Conservation (phyloP, 1,140 invertebrate species). For the Sesamia nonagrioides region DNA sequence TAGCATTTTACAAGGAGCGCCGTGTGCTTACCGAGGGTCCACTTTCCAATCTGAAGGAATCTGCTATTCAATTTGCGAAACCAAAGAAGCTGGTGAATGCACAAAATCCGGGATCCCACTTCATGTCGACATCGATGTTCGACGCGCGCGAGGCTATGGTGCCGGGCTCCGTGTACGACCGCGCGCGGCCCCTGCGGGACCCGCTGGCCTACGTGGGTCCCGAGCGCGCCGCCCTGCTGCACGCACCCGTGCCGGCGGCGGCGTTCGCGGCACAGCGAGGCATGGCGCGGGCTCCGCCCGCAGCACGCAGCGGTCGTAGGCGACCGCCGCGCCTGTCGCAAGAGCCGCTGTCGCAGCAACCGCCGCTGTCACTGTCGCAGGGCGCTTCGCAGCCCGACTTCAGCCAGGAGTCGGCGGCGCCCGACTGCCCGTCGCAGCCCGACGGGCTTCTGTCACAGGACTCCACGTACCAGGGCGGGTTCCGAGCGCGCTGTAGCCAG, state of each 20-base stretch:
- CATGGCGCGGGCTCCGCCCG: slow-evolving; percentile 63
- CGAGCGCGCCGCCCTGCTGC: slow-evolving; percentile 93
- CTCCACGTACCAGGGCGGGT: slow-evolving; percentile 95
- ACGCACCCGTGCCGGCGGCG: slow-evolving; percentile 95
- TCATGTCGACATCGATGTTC: slow-evolving; percentile 98
- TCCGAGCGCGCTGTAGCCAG: slow-evolving; percentile 89
- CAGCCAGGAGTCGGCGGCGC: slow-evolving; percentile 95
- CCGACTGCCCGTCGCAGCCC: slow-evolving; percentile 97
- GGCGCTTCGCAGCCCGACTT: slow-evolving; percentile 94
- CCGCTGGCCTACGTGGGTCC: slow-evolving; percentile 97
- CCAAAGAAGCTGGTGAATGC: slow-evolving; percentile 98
- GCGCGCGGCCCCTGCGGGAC: slow-evolving; percentile 89
- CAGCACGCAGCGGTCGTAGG: slow-evolving; percentile 55
- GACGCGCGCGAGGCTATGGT: slow-evolving; percentile 96
- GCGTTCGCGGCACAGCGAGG: slow-evolving; percentile 88
- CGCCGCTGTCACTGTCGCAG: slow-evolving; percentile 91
- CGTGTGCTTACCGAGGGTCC: slow-evolving; percentile 99
- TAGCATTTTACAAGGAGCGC: slow-evolving; percentile 99
- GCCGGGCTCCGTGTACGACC: slow-evolving; percentile 91
- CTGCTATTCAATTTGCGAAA: slow-evolving; percentile 98
- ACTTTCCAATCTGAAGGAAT: slow-evolving; percentile 98
- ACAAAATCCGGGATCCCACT: slow-evolving; percentile 98
- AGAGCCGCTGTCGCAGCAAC: slow-evolving; percentile 90
- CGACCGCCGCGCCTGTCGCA: slow-evolving; percentile 83
- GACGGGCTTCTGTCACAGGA: slow-evolving; percentile 98